A percentile compares a stretch with the other conserved stretches of the same genome.
Evolutionary conservation across 2,888 invertebrate species (phyloP).

Genomic region (Philonicus albiceps): DNA sequence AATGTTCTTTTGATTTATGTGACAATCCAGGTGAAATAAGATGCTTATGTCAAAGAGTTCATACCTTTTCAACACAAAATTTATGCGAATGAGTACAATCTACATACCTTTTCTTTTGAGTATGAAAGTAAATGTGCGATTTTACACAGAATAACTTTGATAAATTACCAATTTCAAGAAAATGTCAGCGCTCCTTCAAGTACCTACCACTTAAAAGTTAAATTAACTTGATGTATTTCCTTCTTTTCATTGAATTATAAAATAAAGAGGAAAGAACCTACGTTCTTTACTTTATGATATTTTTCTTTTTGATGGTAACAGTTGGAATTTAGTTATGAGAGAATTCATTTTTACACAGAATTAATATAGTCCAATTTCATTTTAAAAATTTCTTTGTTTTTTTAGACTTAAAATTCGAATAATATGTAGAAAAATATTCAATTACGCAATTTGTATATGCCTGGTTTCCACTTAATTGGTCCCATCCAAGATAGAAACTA

Average conservation of each 20-base stretch:
- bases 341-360: too few species aligned
- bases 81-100: background rate
- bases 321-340: too few species aligned
- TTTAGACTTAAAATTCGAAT: background rate
- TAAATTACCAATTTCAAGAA: background rate
- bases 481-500: background rate
- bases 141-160: background rate
- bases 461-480: background rate
- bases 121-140: background rate
- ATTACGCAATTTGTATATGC: too few species aligned
- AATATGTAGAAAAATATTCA: background rate
- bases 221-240: background rate
- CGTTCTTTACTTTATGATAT: too few species aligned
- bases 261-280: too few species aligned
- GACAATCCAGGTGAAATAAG: background rate
- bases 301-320: too few species aligned
- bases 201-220: background rate
- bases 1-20: background rate
- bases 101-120: background rate
- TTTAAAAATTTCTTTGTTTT: too few species aligned
- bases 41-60: background rate
- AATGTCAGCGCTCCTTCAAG: background rate
- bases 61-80: background rate
- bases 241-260: background rate
- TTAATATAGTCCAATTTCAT: too few species aligned